These are phyloP conservation scores for Silurus meridionalis DNA, from an alignment of 2,113 vertebrate species.

Conservation along the genomic window DNA sequence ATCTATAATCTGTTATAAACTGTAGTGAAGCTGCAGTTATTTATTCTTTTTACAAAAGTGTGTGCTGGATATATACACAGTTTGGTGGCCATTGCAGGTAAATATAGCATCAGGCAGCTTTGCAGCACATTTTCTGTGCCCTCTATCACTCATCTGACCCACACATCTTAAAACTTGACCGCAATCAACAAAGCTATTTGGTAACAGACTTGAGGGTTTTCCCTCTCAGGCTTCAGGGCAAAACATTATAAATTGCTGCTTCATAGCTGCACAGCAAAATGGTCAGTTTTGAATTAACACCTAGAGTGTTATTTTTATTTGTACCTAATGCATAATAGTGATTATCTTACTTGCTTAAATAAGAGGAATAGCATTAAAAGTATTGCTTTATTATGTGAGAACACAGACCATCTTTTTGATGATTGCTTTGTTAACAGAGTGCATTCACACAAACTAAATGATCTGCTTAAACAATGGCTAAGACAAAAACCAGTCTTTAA, in stretches of 20 bases:
- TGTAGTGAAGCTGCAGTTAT: neutral
- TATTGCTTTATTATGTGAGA: neutral
- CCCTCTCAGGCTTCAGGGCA: neutral
- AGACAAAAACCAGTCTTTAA: neutral
- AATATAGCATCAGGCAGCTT: neutral
- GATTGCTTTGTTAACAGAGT: neutral
- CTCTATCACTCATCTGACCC: neutral
- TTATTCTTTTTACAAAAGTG: neutral
- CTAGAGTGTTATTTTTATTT: neutral
- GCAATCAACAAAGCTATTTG: slow-evolving; percentile 4
- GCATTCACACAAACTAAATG: neutral
- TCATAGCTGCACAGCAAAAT: neutral
- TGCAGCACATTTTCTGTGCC: neutral
- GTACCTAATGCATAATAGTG: neutral
- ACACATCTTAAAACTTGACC: slow-evolving; percentile 2
- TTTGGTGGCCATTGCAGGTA: neutral
- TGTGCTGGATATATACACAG: neutral
- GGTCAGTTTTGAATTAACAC: neutral
- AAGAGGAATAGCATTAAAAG: neutral
- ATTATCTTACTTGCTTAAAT: neutral
- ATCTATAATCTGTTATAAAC: neutral
- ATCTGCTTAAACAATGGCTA: neutral
- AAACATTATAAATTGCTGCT: neutral
- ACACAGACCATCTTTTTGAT: neutral
- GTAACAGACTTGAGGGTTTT: neutral